A percentile compares a stretch with the other conserved stretches of the same genome.
Evolutionary conservation across 1,140 invertebrate species (phyloP).

Genomic region (Drosophila lacertosa): DNA sequence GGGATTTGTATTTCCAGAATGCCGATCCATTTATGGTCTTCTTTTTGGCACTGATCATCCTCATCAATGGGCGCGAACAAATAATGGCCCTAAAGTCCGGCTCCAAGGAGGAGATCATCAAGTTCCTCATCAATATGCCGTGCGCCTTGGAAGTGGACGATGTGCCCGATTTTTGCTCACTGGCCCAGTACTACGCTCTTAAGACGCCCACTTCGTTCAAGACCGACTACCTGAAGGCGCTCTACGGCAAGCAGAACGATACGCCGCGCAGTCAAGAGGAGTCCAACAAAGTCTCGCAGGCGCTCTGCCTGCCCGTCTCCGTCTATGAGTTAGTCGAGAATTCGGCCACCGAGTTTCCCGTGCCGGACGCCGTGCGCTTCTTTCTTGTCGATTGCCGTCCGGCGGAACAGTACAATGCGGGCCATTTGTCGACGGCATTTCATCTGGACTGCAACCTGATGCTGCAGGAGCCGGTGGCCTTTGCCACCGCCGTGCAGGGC

Average conservation of each 20-base stretch:
- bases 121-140: constrained; percentile 91
- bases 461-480: constrained; percentile 97
- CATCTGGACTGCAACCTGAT: constrained; percentile 98
- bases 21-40: constrained; percentile 98
- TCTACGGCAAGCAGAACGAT: constrained; percentile 84
- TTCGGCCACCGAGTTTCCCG: constrained; percentile 87
- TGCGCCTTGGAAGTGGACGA: constrained; percentile 95
- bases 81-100: constrained; percentile 91
- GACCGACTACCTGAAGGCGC: constrained; percentile 87
- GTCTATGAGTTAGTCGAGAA: constrained; percentile 93
- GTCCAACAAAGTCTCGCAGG: constrained; percentile 83
- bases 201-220: constrained; percentile 97
- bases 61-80: constrained; percentile 97
- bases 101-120: constrained; percentile 89
- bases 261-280: constrained; percentile 64
- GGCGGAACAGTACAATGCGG: constrained; percentile 97
- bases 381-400: constrained; percentile 99
- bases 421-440: constrained; percentile 98
- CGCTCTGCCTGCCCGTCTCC: constrained; percentile 96
- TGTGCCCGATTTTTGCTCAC: constrained; percentile 97
- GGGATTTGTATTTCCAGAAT: constrained; percentile 99
- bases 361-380: constrained; percentile 90
- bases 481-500: constrained; percentile 97
- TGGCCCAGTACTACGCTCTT: constrained; percentile 96
- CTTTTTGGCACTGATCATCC: constrained; percentile 97